Base-by-base conservation (phyloP, 2,797 vertebrate genomes). In the Coracias cyanogaster region DNA sequence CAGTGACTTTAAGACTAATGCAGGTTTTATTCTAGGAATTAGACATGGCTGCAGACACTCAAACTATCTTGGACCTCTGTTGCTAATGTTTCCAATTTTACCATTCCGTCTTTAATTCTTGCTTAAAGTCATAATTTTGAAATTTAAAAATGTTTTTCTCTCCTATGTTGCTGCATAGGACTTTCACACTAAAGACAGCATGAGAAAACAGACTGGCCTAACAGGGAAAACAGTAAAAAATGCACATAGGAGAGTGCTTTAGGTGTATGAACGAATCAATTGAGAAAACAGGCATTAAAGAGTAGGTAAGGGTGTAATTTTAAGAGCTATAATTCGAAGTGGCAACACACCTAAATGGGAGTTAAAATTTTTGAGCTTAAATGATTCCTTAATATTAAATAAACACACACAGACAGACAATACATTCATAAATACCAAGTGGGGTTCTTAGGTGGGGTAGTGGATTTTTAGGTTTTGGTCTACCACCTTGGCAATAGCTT, bases 191-290 rank as follows among this genome's bases (percentile, higher is more conserved):
- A 77, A 74, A 90, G 33, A 49, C n/a, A 31, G 54, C 43, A 72
- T 83, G 28, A 67, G 73, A 83, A 88, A 79, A 3, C 20, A 64
- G 20, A 20, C 48, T 39, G 33, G 4, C 15, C 69, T 45, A 93
- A 81, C 2, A 22, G 46, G 57, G 69, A 54, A 86, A 94, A 90
- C 35, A 51, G 76, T 73, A 93, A 97, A 93, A 91, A 81, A 26
- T 69, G 10, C 25, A 16, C 18, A 3, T 43, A 74, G 39, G 54
- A 62, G 93, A 81, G 29, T 48, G 33, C 45, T 93, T 17, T 58
- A 89, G 71, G 37, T 82, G 55, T 46, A 49, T 51, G n/a, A 87
- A 81, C 61, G 88, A 76, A 94, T 69, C 11, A 62, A 49, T 37
- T 11, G 71, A 90, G 43, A 90, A 93, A 89, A 58, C 4, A 64